These are phyloP conservation scores for Pimpla rufipes DNA, from an alignment of 2,888 invertebrate species.

Conservation along the genomic window DNA sequence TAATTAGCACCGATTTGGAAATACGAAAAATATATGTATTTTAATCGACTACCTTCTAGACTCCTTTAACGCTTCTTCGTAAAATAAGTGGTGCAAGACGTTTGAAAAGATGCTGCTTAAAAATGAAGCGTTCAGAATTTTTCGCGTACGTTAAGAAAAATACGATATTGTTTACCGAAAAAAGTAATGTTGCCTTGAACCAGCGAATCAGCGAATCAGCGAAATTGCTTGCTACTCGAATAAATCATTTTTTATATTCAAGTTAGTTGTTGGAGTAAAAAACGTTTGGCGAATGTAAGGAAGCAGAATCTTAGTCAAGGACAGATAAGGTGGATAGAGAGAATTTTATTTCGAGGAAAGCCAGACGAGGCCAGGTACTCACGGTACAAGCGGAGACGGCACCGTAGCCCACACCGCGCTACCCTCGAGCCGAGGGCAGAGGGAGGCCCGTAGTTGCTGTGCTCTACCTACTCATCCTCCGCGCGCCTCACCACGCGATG, in stretches of 20 bases:
- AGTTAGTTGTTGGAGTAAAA: not conserved
- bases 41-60: not conserved
- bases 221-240: too few relatives aligned
- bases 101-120: not conserved
- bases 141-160: too few relatives aligned
- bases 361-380: slow-evolving; percentile 63
- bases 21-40: not conserved
- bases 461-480: slow-evolving; percentile 58
- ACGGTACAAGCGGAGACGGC: slow-evolving; percentile 57
- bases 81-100: not conserved
- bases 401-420: slow-evolving; percentile 52
- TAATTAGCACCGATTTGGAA: slow-evolving; percentile 3
- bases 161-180: too few relatives aligned
- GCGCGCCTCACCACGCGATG: slow-evolving; percentile 83
- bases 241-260: not conserved
- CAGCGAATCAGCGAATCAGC: too few relatives aligned
- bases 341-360: slow-evolving; percentile 65
- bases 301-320: slow-evolving; percentile 47
- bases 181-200: too few relatives aligned
- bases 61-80: not conserved
- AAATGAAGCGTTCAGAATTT: not conserved
- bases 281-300: not conserved
- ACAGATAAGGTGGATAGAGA: slow-evolving; percentile 40
- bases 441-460: slow-evolving; percentile 44
- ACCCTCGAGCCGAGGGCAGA: slow-evolving; percentile 30